These are phyloP conservation scores for Tinea semifulvella DNA, from an alignment of 2,888 invertebrate genomes.

Conservation along the genomic window DNA sequence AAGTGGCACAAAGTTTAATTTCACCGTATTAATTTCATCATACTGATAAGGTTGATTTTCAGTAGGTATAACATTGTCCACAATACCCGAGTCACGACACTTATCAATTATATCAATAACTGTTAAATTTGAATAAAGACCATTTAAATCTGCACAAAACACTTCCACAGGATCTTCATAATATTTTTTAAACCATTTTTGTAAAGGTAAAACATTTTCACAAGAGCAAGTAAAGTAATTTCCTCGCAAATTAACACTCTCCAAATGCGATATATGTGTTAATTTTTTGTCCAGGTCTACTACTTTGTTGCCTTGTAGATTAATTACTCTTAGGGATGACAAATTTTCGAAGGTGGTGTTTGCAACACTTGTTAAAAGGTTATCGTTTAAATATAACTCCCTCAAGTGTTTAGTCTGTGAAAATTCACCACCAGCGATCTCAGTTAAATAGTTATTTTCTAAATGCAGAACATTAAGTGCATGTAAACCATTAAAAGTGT, in stretches of 20 bases:
- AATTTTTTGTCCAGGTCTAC: conserved; percentile 74
- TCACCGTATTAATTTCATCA: conserved; percentile 73
- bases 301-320: conserved; percentile 80
- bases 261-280: conserved; percentile 65
- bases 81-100: conserved; percentile 54
- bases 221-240: conserved; percentile 85
- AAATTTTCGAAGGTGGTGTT: conserved; percentile 80
- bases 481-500: conserved; percentile 81
- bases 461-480: conserved; percentile 78
- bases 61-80: conserved; percentile 64
- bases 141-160: conserved; percentile 69
- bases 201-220: conserved; percentile 70
- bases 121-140: conserved; percentile 45
- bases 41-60: conserved; percentile 69
- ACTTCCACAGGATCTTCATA: conserved; percentile 71
- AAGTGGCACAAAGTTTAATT: conserved; percentile 75
- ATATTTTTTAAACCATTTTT: conserved; percentile 73
- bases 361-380: conserved; percentile 74
- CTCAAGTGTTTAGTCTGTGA: conserved; percentile 78
- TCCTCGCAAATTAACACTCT: conserved; percentile 74
- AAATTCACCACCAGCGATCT: conserved; percentile 80
- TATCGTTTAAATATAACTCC: conserved; percentile 83
- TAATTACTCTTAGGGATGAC: conserved; percentile 73
- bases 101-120: conserved; percentile 57
- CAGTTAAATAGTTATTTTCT: conserved; percentile 77